Base-by-base conservation (phyloP, 2,797 vertebrate species). In the Bradypus variegatus region DNA sequence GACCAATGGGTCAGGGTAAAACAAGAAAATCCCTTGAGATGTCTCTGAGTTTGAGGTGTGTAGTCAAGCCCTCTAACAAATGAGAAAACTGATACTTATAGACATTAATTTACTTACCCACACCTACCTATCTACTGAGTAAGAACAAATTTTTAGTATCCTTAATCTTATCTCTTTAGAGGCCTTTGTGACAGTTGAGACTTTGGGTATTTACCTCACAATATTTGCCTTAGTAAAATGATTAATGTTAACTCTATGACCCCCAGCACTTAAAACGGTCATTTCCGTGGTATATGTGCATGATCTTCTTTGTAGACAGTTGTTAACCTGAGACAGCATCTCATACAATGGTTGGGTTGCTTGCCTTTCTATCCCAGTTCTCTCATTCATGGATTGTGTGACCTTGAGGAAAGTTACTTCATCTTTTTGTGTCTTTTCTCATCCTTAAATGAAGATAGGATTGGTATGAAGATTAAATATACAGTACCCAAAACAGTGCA, bases 291-390 rank as follows among this genome's bases (percentile, higher is more conserved):
- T 84, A 70, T 87, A 36, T 88, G 41, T 81, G 21, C 55, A 41
- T 78, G 67, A 72, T n/a, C 70, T 78, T 85, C 41, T 33, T 67
- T 55, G 64, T 45, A 75, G 38, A 86, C 62, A 33, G 0, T 69
- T 90, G 79, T 92, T 91, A 88, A 73, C 45, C 21, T n/a, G 8
- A 65, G 85, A 45, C 36, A 64, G 3, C 31, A n/a, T 94, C 93
- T 92, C 41, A 45, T 45, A 6, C 41, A 45, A 45, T 13, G 27
- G n/a, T 27, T 8, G 12, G 75, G 15, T 60, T 65, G 31, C 69
- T 18, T 83, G 41, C 38, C 65, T 79, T 65, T 78, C n/a, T 87
- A 53, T 80, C 36, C 21, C 45, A 80, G 1, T 41, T 53, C 48
- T 31, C 25, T 78, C 16, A 25, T 41, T 88, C 33, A 65, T 33